phyloP scores from a whole-genome alignment of 2,888 invertebrate species.

The Ochropleura leucogaster region DNA sequence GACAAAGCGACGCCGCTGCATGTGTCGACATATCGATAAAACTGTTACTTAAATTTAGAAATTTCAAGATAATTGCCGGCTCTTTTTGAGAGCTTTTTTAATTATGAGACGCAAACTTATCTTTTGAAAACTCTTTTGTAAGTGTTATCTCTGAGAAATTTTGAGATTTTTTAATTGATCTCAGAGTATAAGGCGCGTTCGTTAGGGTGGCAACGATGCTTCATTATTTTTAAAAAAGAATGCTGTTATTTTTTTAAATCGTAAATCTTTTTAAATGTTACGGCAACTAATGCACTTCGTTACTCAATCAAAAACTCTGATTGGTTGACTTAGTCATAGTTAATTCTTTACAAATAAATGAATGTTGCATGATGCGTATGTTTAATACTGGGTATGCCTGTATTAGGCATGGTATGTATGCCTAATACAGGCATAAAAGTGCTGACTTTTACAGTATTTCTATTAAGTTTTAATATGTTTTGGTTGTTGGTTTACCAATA shows the following conservation, averaged over 20 bases:
- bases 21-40: slow-evolving; percentile 82
- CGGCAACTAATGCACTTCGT: background rate
- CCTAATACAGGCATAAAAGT: no score
- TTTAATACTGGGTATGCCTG: no score
- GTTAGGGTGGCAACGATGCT: slow-evolving; percentile 28
- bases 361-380: no score
- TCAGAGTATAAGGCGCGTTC: slow-evolving; percentile 25
- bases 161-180: slow-evolving; percentile 70
- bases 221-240: background rate
- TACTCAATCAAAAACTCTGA: background rate
- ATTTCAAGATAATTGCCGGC: slow-evolving; percentile 59
- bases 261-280: no score
- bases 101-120: slow-evolving; percentile 66
- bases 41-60: slow-evolving; percentile 73
- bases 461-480: no score
- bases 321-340: background rate
- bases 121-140: slow-evolving; percentile 63
- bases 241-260: background rate
- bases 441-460: no score
- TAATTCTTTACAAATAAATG: no score
- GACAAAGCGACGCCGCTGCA: slow-evolving; percentile 78
- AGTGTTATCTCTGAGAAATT: slow-evolving; percentile 64
- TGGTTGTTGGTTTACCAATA: no score
- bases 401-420: no score
- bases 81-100: slow-evolving; percentile 57